Evolutionary conservation across 2,797 vertebrate species (phyloP).

Genomic region (Poecile montanus): DNA sequence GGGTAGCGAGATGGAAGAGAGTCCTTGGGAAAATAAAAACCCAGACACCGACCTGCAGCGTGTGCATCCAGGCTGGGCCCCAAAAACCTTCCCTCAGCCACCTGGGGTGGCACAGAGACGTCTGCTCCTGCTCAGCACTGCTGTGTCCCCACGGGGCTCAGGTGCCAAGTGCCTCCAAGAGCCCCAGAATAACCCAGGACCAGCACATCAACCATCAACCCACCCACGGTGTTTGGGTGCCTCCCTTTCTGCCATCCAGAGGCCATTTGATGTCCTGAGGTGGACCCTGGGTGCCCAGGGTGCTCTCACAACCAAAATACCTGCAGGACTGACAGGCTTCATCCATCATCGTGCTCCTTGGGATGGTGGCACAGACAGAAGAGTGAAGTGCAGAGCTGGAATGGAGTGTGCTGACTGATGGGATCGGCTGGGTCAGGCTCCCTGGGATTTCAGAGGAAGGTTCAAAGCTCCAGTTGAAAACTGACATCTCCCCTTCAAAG

Average conservation of each 20-base stretch:
- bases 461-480: conserved; percentile 37
- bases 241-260: background rate
- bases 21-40: background rate
- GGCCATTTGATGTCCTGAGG: background rate
- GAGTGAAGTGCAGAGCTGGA: conserved; percentile 16
- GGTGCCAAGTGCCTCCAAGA: accelerated
- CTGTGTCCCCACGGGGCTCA: accelerated
- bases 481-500: conserved; percentile 35
- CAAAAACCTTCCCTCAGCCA: background rate
- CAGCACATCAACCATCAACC: background rate
- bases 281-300: background rate
- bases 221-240: accelerated
- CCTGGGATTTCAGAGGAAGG: conserved; percentile 30
- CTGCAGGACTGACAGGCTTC: conserved; percentile 10
- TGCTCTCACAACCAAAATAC: conserved; percentile 9
- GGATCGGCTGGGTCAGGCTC: background rate
- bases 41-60: background rate
- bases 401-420: conserved; percentile 26
- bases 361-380: background rate
- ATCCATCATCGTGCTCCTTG: conserved; percentile 18
- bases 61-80: background rate
- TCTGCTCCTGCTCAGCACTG: background rate
- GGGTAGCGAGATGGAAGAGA: background rate
- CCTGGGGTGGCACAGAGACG: background rate
- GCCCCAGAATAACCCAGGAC: background rate